phyloP scores from a whole-genome alignment of 1,140 invertebrate genomes.

The Drosophila sechellia region DNA sequence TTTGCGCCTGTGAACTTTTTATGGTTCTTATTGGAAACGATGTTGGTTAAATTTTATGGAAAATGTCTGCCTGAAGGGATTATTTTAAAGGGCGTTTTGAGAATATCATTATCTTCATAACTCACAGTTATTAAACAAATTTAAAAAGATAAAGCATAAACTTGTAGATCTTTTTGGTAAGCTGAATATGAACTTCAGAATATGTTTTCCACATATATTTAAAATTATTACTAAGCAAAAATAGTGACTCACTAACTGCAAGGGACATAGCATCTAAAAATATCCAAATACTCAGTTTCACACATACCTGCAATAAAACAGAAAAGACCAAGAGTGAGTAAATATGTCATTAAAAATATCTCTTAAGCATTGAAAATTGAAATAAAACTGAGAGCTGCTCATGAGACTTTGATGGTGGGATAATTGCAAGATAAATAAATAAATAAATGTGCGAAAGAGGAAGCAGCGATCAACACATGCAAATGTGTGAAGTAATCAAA shows the following conservation, averaged over 20 bases:
- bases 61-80: not conserved
- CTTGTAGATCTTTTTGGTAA: not conserved
- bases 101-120: too few relatives aligned
- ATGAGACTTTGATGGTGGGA: conserved; percentile 37
- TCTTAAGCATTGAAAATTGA: conserved; percentile 17
- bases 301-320: conserved; percentile 66
- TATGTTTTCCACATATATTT: too few relatives aligned
- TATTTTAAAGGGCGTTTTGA: not conserved
- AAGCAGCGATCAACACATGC: conserved; percentile 48
- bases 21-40: conserved; percentile 5
- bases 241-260: conserved; percentile 19
- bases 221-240: not conserved
- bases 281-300: conserved; percentile 23
- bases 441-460: conserved; percentile 35
- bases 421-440: conserved; percentile 69
- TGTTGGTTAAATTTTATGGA: not conserved
- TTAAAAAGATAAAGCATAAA: not conserved
- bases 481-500: conserved; percentile 32
- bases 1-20: conserved; percentile 8
- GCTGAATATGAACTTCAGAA: not conserved
- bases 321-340: conserved; percentile 33
- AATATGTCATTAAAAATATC: conserved; percentile 65
- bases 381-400: conserved; percentile 51
- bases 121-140: not conserved
- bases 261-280: conserved; percentile 13